Base-by-base conservation (phyloP, 2,888 invertebrate species). In the Tanaodytes sp. region DNA sequence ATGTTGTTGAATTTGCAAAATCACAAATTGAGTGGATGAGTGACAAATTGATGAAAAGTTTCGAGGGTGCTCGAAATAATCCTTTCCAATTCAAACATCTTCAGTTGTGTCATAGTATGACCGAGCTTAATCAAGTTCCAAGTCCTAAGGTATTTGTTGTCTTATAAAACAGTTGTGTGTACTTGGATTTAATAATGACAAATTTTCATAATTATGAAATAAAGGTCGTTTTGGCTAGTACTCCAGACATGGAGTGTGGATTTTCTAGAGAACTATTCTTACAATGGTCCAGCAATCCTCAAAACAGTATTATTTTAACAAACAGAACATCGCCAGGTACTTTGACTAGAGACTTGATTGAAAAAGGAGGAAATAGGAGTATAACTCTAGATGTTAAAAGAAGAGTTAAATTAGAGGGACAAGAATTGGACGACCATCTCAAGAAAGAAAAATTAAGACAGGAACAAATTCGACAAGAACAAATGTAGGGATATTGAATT, bases 1-100 rank as follows among this genome's bases (percentile, higher is more conserved):
- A 98, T 82, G 98, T 98, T 0, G 95, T 98, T 1, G 98, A 98
- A 85, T 98, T 98, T 86, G 98, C 99, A 1, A 99, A 98, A 85
- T 97, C 97, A 0, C 97, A 93, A 89, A 97, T 99, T 75, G 99
- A 99, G 86, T 99, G 98, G 99, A 99, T 99, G 99, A 97, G 97
- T 82, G 98, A 99, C 81, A 98, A 98, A 82, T 87, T 99, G 37
- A 96, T 98, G 88, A 91, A 96, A 67, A 92, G 92, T 52, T 95
- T 96, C 82, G 95, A 96, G 84, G 94, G 94, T 0, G 94, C 94
- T 0, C 89, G 96, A 58, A 94, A 93, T 78, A 98, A 97, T 87
- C 98, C 98, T 0, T 98, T 98, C 84, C 96, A 96, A 55, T 94
- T 98, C 71, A 93, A 94, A 71, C 95, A 98, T 86, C 87, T 99